phyloP scores from a whole-genome alignment of 2,113 vertebrate genomes.

The Apistogramma diplotaenia region DNA sequence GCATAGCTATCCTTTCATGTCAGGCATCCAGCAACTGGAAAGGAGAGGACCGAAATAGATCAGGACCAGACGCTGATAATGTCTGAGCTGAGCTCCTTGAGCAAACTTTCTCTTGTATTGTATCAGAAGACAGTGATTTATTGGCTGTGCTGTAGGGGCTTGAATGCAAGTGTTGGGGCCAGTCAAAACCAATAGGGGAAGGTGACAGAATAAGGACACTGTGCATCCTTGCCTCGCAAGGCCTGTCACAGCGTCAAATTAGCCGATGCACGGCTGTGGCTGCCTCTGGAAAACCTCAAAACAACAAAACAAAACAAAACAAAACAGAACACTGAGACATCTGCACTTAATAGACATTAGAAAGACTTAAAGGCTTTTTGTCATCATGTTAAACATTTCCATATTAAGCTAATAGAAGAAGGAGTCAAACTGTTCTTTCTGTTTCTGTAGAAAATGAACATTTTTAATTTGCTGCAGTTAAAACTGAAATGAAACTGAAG shows the following conservation, averaged over 20 bases:
- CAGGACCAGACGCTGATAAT: slow-evolving; percentile 40
- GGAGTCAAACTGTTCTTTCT: neutral
- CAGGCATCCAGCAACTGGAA: slow-evolving; percentile 17
- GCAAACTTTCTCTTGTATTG: slow-evolving; percentile 63
- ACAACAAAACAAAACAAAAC: slow-evolving; percentile 20
- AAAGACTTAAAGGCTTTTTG: neutral
- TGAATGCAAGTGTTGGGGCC: slow-evolving; percentile 65
- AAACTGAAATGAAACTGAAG: neutral
- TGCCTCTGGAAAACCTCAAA: neutral
- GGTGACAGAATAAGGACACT: slow-evolving; percentile 79
- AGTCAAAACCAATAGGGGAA: slow-evolving; percentile 67
- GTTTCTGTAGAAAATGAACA: neutral
- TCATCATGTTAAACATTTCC: neutral
- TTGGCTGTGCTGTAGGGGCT: slow-evolving; percentile 66
- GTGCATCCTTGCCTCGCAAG: slow-evolving; percentile 64
- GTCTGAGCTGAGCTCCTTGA: slow-evolving; percentile 37
- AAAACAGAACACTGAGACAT: neutral
- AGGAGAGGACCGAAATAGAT: slow-evolving; percentile 48
- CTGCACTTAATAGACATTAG: slow-evolving; percentile 7
- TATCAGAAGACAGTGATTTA: slow-evolving; percentile 76
- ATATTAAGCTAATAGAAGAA: neutral
- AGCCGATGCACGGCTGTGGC: slow-evolving; percentile 16
- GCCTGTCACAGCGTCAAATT: slow-evolving; percentile 65
- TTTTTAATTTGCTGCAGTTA: neutral
- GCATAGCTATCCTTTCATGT: slow-evolving; percentile 44